Percentiles rank a stretch among this genome's conserved stretches.
Evolutionary conservation across 2,797 vertebrate species (phyloP).

Genomic region (Morelia viridis): DNA sequence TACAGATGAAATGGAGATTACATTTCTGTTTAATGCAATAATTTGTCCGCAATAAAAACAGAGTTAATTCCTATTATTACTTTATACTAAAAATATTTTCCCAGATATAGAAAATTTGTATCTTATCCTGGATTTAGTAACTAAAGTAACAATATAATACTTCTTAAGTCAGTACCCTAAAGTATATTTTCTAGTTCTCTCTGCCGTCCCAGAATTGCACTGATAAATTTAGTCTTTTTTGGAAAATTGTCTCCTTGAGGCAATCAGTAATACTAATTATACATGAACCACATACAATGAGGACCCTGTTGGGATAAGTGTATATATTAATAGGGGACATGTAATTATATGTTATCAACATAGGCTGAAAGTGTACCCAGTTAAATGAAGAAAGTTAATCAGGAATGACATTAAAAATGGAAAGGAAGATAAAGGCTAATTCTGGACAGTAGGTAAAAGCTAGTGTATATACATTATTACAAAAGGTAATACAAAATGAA

Average conservation of each 20-base stretch:
- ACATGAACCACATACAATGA: constrained; percentile 26
- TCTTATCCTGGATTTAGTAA: background rate
- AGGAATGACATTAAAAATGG: constrained; percentile 26
- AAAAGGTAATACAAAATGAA: constrained; percentile 11
- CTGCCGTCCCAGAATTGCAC: background rate
- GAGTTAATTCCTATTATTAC: background rate
- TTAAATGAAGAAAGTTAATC: constrained; percentile 34
- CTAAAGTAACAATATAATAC: background rate
- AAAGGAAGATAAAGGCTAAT: constrained; percentile 14
- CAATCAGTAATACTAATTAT: constrained; percentile 41
- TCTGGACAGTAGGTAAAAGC: background rate
- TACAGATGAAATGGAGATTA: background rate
- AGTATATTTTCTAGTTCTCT: constrained; percentile 18
- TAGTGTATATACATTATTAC: background rate
- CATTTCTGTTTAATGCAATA: background rate
- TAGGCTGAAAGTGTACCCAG: constrained; percentile 17
- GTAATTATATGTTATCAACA: constrained; percentile 28
- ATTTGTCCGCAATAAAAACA: background rate
- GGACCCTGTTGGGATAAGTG: constrained; percentile 29
- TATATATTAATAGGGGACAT: constrained; percentile 37
- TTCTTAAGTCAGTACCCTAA: constrained; percentile 6
- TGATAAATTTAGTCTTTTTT: constrained; percentile 37
- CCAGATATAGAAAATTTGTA: background rate
- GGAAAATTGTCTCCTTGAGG: constrained; percentile 22
- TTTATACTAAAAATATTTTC: background rate